Conservation (phyloP, 2,797 vertebrate species). For the Cyclopterus lumpus region DNA sequence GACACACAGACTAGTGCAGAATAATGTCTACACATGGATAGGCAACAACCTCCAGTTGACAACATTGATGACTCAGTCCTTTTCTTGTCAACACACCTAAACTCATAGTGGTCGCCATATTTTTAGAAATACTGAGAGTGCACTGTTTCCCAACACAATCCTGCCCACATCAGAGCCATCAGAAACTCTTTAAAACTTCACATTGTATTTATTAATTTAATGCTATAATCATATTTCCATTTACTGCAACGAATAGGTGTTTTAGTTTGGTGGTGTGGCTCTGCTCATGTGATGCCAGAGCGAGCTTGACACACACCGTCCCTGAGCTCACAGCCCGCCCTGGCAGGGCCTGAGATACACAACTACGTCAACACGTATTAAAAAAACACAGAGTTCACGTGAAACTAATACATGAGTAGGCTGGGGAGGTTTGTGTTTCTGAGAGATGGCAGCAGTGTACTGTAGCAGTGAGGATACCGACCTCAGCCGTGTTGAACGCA, state of each 20-base stretch:
- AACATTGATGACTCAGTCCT: background rate
- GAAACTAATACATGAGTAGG: background rate
- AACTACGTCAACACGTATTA: background rate
- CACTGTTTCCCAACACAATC: background rate
- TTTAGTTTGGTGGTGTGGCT: background rate
- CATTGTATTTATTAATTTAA: background rate
- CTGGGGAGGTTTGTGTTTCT: background rate
- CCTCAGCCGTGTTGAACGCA: background rate
- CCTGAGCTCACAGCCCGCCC: background rate
- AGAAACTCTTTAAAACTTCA: background rate
- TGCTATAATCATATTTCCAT: background rate
- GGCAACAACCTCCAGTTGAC: background rate
- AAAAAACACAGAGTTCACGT: background rate
- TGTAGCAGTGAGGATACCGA: background rate
- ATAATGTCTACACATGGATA: background rate
- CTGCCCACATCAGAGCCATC: background rate
- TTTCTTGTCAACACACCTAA: background rate
- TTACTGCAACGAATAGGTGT: background rate
- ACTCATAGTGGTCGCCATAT: background rate
- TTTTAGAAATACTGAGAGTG: background rate
- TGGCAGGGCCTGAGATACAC: background rate
- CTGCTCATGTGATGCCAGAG: background rate
- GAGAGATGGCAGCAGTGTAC: background rate
- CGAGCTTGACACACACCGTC: background rate
- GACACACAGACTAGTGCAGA: conserved; percentile 21